Evolutionary conservation across 2,113 vertebrate genomes (phyloP).

Genomic region (Blennius ocellaris): DNA sequence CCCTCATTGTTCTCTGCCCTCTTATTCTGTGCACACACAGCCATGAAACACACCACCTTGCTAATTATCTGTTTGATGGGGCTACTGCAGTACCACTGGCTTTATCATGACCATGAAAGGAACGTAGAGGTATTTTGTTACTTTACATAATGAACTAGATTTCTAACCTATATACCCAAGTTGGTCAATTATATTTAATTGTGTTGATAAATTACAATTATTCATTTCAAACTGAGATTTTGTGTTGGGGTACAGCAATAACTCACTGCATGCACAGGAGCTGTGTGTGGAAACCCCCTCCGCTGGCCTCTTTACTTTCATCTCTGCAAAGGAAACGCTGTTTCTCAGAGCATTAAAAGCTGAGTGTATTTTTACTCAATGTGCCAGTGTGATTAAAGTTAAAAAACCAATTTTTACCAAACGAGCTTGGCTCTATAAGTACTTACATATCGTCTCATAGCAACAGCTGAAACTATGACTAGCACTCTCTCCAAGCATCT

Average conservation of each 20-base stretch:
- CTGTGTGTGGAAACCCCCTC: conserved; percentile 3
- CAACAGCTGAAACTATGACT: conserved; percentile 60
- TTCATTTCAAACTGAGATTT: background rate
- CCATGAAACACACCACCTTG: conserved; percentile 11
- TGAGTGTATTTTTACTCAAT: conserved; percentile 54
- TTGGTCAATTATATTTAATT: too few relatives aligned
- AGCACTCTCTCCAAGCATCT: conserved; percentile 61
- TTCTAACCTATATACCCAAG: background rate
- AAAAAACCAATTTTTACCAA: conserved; percentile 62
- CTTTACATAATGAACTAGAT: background rate
- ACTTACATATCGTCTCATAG: conserved; percentile 61
- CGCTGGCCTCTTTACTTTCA: conserved; percentile 31
- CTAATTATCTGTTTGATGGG: background rate
- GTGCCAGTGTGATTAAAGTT: conserved; percentile 61
- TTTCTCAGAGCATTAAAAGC: conserved; percentile 39
- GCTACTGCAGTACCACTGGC: too few relatives aligned
- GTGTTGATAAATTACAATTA: background rate
- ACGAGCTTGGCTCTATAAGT: conserved; percentile 57
- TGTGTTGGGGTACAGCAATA: conserved; percentile 2
- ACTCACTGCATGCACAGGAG: background rate
- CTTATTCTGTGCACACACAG: background rate
- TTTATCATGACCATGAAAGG: background rate
- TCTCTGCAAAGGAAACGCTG: conserved; percentile 32
- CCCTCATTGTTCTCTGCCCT: background rate
- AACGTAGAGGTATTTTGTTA: background rate